Evolutionary conservation across 2,888 invertebrate genomes (phyloP).

Genomic region (Merodon equestris): DNA sequence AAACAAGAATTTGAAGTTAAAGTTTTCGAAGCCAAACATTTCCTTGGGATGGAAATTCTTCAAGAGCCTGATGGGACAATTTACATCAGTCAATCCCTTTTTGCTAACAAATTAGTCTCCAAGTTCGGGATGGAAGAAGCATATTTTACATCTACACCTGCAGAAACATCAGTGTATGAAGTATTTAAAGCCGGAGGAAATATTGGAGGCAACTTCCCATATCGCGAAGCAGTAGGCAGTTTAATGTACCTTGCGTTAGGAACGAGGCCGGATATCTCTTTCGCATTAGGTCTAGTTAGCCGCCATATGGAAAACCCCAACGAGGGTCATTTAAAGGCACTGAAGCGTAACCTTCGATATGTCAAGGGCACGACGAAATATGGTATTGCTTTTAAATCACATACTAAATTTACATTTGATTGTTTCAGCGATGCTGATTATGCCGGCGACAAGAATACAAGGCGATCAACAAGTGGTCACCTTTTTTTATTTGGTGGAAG

Average conservation of each 20-base stretch:
- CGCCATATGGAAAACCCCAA: constrained; percentile 35
- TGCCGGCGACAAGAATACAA: neutral
- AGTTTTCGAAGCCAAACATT: neutral
- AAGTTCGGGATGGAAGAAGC: too few species aligned
- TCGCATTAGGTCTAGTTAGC: constrained; percentile 25
- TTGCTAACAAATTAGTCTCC: neutral
- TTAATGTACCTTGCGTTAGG: constrained; percentile 40
- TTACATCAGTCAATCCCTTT: neutral
- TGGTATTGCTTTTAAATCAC: constrained; percentile 20
- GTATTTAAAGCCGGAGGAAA: too few species aligned
- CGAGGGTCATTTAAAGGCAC: neutral
- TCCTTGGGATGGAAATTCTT: neutral
- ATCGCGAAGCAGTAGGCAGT: constrained; percentile 41
- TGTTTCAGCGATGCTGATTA: neutral
- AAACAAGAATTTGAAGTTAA: neutral
- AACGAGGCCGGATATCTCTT: too few species aligned
- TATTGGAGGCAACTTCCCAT: constrained; percentile 1
- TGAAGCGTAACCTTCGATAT: too few species aligned
- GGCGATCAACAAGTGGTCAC: too few species aligned
- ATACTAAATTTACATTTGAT: too few species aligned
- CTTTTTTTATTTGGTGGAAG: too few species aligned
- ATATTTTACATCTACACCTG: neutral
- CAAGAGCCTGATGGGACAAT: constrained; percentile 1
- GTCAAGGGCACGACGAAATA: constrained; percentile 26
- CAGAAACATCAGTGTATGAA: constrained; percentile 1